Conservation (phyloP, 2,888 invertebrate species). For the Lordiphosa andalusiaca region DNA sequence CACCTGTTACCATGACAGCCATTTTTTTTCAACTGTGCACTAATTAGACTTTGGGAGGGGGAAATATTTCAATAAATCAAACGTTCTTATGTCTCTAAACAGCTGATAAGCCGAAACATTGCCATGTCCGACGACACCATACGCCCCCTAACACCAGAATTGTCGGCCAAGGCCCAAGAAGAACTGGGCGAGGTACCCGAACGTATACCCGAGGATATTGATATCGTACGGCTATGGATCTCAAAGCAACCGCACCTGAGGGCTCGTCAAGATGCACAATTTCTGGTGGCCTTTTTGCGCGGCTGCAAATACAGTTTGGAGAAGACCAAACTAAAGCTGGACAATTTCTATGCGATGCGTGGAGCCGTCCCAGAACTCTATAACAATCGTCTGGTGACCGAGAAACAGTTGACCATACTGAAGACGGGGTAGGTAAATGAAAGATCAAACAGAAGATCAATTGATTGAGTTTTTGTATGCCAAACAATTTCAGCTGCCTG, state of each 20-base stretch:
- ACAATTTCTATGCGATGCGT: slow-evolving; percentile 83
- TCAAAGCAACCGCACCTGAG: slow-evolving; percentile 81
- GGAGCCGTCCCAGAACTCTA: slow-evolving; percentile 83
- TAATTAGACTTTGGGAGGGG: slow-evolving; percentile 17
- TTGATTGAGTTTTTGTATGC: background rate
- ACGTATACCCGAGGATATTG: slow-evolving; percentile 77
- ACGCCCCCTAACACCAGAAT: slow-evolving; percentile 70
- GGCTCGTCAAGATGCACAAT: slow-evolving; percentile 80
- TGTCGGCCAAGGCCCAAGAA: slow-evolving; percentile 79
- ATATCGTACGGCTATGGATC: slow-evolving; percentile 81
- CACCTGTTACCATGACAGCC: slow-evolving; percentile 25
- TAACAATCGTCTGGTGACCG: slow-evolving; percentile 76
- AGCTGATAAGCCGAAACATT: slow-evolving; percentile 23
- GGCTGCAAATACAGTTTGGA: slow-evolving; percentile 83
- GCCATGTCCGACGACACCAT: slow-evolving; percentile 51
- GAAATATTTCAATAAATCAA: slow-evolving; percentile 60
- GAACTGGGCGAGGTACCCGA: slow-evolving; percentile 82
- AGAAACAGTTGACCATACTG: slow-evolving; percentile 72
- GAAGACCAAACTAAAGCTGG: slow-evolving; percentile 82
- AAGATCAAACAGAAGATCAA: no score
- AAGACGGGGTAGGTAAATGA: slow-evolving; percentile 72
- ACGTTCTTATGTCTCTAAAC: slow-evolving; percentile 22
- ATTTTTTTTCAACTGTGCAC: slow-evolving; percentile 5
- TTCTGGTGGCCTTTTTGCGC: slow-evolving; percentile 82
- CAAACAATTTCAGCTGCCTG: slow-evolving; percentile 56